Base-by-base conservation (phyloP, 1,140 invertebrate species). In the Littorina saxatilis region DNA sequence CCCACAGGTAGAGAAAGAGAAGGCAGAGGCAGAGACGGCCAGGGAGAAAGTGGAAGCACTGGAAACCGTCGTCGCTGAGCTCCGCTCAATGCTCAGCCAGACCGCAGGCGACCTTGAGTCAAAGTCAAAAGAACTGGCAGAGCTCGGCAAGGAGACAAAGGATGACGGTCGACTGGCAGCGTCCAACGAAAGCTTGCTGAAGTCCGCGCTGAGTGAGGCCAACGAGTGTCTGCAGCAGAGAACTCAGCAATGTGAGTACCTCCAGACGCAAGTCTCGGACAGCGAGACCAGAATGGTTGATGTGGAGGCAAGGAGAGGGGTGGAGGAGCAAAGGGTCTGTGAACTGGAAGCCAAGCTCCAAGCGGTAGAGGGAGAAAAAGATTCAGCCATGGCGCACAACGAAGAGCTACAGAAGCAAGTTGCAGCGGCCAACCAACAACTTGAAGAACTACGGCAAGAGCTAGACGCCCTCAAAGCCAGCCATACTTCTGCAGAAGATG, bases 21-120 rank as follows among this genome's bases (percentile, higher is more conserved):
- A 74, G 43, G 2, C 23, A 9, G 61, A 83, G 23, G 23, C 72
- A 29, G 78, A 63, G 0, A 47, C 55, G 39, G 77, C 61, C 29
- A 52, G n/a, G 9, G 43, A 55, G 77, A 61, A 80, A 35, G 80
- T 43, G 3, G 73, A 78, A 61, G 66, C 70, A 47, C 40, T 80
- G 78, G 66, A 73, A 37, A 66, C 80, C 17, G 80, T 82, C 76
- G 52, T 85, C 29, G 50, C 37, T 11, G 82, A 82, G 29, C 68
- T 87, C n/a, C 50, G 81, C 37, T 75, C 82, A n/a, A 87, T 87
- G 84, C 52, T 87, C 0, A 84, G 82, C 39, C 32, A 83, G 27
- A 82, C 82, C 23, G 82, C 84, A 9, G 52, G 47, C 58, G 76
- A 84, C 17, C 70, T 85, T 15, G 72, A 83, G 43, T 70, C 63